phyloP scores from a whole-genome alignment of 2,888 invertebrate genomes.

The Tetragnatha montana region DNA sequence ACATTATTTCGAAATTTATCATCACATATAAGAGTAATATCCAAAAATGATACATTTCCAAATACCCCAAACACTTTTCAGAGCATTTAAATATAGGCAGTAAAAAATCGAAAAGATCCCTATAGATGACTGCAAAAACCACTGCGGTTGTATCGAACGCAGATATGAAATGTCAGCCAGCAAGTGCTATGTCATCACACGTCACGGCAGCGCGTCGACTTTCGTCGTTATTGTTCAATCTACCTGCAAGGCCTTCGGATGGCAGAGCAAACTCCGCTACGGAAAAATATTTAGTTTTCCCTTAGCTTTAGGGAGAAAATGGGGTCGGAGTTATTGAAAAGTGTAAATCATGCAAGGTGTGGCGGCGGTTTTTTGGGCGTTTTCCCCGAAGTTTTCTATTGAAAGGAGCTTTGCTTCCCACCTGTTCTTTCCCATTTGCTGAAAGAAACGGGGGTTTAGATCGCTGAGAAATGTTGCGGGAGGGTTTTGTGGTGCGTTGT shows the following conservation, averaged over 20 bases:
- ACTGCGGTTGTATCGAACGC: background rate
- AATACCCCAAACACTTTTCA: background rate
- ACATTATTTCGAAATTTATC: no score
- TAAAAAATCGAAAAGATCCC: background rate
- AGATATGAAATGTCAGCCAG: slow-evolving; percentile 24
- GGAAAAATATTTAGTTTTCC: slow-evolving; percentile 6
- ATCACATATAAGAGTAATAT: no score
- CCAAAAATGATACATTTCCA: no score
- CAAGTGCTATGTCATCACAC: slow-evolving; percentile 36
- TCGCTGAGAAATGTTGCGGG: background rate
- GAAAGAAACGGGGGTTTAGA: background rate
- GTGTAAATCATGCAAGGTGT: background rate
- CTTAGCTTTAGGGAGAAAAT: background rate
- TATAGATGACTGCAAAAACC: background rate
- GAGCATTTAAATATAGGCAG: background rate
- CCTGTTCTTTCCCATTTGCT: background rate
- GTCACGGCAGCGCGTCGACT: background rate
- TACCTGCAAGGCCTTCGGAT: background rate
- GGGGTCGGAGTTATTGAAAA: background rate
- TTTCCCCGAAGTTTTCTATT: background rate
- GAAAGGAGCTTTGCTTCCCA: background rate
- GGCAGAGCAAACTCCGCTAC: background rate
- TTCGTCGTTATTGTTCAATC: slow-evolving; percentile 31
- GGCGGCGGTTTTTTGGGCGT: background rate
- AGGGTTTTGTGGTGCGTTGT: background rate